Evolutionary conservation across 2,888 invertebrate genomes (phyloP).

Genomic region (Yponomeuta cagnagella): DNA sequence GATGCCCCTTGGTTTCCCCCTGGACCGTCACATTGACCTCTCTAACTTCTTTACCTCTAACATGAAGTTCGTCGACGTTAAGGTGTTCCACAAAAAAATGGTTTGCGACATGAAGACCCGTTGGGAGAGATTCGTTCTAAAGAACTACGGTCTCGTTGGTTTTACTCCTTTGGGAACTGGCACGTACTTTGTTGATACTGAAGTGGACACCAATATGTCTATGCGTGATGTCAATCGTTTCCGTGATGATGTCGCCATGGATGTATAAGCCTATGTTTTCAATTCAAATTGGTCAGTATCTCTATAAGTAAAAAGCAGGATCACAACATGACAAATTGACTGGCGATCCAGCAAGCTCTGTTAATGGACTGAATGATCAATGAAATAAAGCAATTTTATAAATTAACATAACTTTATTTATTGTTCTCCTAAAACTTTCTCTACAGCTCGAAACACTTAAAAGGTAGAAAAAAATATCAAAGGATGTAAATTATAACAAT

Average conservation of each 20-base stretch:
- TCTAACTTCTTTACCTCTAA: conserved; percentile 79
- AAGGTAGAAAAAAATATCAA: too few species aligned
- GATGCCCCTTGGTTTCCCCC: conserved; percentile 82
- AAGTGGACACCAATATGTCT: conserved; percentile 30
- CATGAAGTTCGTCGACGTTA: conserved; percentile 79
- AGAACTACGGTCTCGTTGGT: conserved; percentile 46
- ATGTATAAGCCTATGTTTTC: not conserved
- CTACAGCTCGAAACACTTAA: too few species aligned
- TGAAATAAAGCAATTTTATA: too few species aligned
- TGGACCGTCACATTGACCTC: conserved; percentile 80
- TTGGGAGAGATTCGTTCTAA: conserved; percentile 56
- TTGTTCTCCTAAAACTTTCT: too few species aligned
- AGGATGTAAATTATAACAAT: too few species aligned
- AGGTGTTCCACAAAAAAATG: conserved; percentile 78
- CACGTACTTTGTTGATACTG: conserved; percentile 45
- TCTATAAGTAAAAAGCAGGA: too few species aligned
- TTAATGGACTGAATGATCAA: too few species aligned
- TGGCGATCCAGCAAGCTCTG: too few species aligned
- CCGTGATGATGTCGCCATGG: not conserved
- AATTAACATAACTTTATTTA: too few species aligned
- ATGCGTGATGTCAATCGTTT: not conserved
- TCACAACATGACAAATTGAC: too few species aligned
- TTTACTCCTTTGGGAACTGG: conserved; percentile 41
- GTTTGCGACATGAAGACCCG: conserved; percentile 61
- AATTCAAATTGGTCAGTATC: too few species aligned